Conservation (phyloP, 2,888 invertebrate species). For the Pemphredon lugubris region DNA sequence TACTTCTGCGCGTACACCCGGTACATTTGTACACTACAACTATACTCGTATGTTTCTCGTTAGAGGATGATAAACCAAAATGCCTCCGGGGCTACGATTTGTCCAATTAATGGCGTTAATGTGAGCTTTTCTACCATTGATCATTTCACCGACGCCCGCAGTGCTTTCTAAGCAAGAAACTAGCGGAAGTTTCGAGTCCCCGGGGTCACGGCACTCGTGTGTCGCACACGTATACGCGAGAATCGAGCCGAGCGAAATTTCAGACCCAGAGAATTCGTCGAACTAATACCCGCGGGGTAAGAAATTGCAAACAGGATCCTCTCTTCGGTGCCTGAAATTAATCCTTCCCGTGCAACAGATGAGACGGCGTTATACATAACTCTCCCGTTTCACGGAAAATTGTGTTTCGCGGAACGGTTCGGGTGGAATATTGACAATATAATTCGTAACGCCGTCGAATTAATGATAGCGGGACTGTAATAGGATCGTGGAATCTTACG, state of each 20-base stretch:
- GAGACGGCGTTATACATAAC: conserved; percentile 32
- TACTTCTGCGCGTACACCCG: too few species aligned
- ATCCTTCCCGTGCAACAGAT: conserved; percentile 64
- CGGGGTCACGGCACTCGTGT: conserved; percentile 20
- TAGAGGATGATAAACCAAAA: too few species aligned
- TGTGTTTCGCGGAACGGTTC: not conserved
- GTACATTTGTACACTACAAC: too few species aligned
- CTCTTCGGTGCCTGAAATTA: conserved; percentile 58
- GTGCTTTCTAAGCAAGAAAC: conserved; percentile 59
- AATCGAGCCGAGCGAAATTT: conserved; percentile 50
- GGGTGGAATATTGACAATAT: too few species aligned
- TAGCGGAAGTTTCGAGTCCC: conserved; percentile 35
- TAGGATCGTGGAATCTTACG: too few species aligned
- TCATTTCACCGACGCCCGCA: too few species aligned
- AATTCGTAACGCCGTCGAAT: too few species aligned
- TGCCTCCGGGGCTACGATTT: too few species aligned
- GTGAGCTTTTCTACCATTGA: too few species aligned
- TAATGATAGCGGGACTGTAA: too few species aligned
- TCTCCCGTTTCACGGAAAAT: conserved; percentile 8
- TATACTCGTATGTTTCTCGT: too few species aligned
- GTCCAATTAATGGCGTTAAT: too few species aligned
- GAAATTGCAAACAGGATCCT: conserved; percentile 66
- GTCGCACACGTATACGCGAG: conserved; percentile 18
- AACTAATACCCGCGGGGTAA: conserved; percentile 62
- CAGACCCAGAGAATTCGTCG: conserved; percentile 53